Conservation (phyloP, 2,113 vertebrate species). For the Mormoops blainvillei region DNA sequence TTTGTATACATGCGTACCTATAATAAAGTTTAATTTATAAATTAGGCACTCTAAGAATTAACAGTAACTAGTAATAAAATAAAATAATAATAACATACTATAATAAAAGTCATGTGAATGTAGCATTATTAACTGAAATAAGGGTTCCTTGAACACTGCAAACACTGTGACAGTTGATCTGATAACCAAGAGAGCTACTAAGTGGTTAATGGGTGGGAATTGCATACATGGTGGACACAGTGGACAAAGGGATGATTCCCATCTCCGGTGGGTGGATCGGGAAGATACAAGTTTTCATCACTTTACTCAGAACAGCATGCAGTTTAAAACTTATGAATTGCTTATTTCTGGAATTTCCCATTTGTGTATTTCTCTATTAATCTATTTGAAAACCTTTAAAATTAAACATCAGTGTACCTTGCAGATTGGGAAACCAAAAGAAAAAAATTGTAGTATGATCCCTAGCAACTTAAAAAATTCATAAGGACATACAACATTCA, state of each 20-base stretch:
- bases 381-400: not conserved
- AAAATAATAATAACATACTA: not conserved
- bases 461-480: not conserved
- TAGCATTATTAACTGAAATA: not conserved
- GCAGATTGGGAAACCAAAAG: not conserved
- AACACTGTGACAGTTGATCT: not conserved
- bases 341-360: not conserved
- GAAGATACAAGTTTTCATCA: not conserved
- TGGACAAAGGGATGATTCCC: not conserved
- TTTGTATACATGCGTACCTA: not conserved
- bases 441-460: not conserved
- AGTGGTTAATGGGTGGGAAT: not conserved
- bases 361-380: not conserved
- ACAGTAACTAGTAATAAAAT: not conserved
- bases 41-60: not conserved
- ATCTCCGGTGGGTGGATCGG: not conserved
- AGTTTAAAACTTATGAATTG: not conserved
- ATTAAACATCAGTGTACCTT: not conserved
- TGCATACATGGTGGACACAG: not conserved
- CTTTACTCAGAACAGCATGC: not conserved
- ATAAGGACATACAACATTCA: not conserved
- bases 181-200: not conserved
- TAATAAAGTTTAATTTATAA: not conserved
- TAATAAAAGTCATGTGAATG: not conserved
- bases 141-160: not conserved